phyloP scores from a whole-genome alignment of 2,797 vertebrate species.

The Graptemys geographica region DNA sequence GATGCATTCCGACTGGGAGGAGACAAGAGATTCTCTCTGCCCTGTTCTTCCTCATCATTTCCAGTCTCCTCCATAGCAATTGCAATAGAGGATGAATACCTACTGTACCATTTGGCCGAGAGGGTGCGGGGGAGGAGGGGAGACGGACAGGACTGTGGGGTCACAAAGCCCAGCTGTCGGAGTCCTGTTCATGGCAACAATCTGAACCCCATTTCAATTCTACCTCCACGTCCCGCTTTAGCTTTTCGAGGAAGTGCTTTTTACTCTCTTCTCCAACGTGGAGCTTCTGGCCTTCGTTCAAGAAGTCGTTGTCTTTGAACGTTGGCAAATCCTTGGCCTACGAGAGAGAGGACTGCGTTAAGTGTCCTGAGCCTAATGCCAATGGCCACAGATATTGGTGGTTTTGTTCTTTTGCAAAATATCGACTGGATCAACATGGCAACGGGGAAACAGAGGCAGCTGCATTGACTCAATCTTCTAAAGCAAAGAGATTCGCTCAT shows the following conservation, averaged over 20 bases:
- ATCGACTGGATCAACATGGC: fast-evolving
- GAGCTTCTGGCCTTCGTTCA: slow-evolving; percentile 95
- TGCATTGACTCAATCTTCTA: not conserved
- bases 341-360: not conserved
- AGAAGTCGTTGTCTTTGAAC: slow-evolving; percentile 96
- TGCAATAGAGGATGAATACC: not conserved
- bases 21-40: not conserved
- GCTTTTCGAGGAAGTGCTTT: slow-evolving; percentile 94
- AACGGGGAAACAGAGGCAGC: not conserved
- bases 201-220: not conserved
- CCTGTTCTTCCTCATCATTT: not conserved
- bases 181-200: not conserved
- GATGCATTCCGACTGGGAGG: not conserved
- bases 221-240: slow-evolving; percentile 95
- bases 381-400: not conserved
- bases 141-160: not conserved
- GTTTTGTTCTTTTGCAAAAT: fast-evolving
- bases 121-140: not conserved
- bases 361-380: not conserved
- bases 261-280: slow-evolving; percentile 95
- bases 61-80: not conserved
- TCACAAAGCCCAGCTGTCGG: not conserved
- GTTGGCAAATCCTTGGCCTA: slow-evolving; percentile 96
- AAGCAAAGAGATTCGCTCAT: not conserved
- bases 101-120: not conserved